Base-by-base conservation (phyloP, 1,140 invertebrate species). In the Drosophila neocordata region DNA sequence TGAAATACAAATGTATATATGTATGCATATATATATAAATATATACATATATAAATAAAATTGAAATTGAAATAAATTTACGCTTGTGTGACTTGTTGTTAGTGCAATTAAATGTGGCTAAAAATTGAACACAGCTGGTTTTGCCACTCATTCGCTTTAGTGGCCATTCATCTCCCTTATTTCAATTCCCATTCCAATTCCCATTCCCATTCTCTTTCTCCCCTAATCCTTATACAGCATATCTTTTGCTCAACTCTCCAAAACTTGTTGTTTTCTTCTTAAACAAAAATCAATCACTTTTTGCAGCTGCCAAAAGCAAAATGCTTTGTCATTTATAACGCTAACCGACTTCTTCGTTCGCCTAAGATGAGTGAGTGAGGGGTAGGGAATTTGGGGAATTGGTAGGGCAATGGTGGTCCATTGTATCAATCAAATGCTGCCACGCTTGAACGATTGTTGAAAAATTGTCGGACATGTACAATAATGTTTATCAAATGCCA, bases 381-480 rank as follows among this genome's bases (percentile, higher is more conserved):
- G n/a, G n/a, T n/a, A n/a, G n/a, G n/a, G n/a, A n/a, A n/a, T n/a
- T n/a, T n/a, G n/a, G n/a, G n/a, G n/a, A n/a, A n/a, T n/a, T n/a
- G n/a, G n/a, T n/a, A 6, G 38, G 13, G 6, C 51, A n/a, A 18
- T 55, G 71, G 38, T 55, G 15, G 35, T 59, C 64, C 68, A 68
- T 77, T 65, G 82, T 77, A 87, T 87, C 82, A 81, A 82, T 87
- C 82, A 79, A 83, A 79, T 73, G 65, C 65, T 76, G 67, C 68
- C 72, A 85, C 75, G 82, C 82, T 82, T 62, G 60, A 78, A 61
- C 71, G 83, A 88, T 88, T 85, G 74, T 78, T 87, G 83, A 85
- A 87, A 85, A 85, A 85, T 87, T 87, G 78, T 85, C 78, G 82
- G 83, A 88, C 82, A 85, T 82, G 82, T 85, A 72, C 82, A 85